Conservation (phyloP, 2,888 invertebrate genomes). For the Brachyptera risi region DNA sequence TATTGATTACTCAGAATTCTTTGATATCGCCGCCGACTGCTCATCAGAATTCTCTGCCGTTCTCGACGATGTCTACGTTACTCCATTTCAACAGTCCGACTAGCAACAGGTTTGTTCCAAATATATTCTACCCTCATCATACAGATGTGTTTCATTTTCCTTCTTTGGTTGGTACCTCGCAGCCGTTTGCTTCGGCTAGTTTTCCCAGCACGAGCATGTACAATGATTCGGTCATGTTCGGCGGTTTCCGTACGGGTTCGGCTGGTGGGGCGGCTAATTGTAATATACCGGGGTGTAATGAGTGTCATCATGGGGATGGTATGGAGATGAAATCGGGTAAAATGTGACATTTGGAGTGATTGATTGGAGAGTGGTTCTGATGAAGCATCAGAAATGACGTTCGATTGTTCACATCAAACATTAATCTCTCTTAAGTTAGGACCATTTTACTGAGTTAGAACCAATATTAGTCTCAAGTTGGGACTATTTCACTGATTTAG, state of each 20-base stretch:
- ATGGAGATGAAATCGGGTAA: not conserved
- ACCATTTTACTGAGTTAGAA: no score
- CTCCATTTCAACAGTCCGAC: constrained; percentile 23
- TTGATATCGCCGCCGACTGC: constrained; percentile 24
- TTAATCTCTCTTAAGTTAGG: no score
- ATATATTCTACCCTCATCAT: constrained; percentile 19
- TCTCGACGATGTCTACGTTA: constrained; percentile 27
- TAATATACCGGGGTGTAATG: constrained; percentile 21
- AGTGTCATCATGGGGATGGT: constrained; percentile 10
- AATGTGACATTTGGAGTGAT: not conserved
- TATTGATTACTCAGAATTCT: constrained; percentile 5
- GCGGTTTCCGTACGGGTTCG: constrained; percentile 3
- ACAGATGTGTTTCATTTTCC: constrained; percentile 10
- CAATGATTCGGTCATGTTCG: constrained; percentile 22
- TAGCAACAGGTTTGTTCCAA: constrained; percentile 16
- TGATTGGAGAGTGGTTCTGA: no score
- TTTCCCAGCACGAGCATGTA: constrained; percentile 19
- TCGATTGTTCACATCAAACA: no score
- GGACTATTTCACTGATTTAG: no score
- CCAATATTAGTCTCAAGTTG: no score
- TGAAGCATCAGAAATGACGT: no score
- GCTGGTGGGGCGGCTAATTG: constrained; percentile 1
- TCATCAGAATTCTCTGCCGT: constrained; percentile 26
- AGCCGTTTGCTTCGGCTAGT: constrained; percentile 7
- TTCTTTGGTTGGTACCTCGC: not conserved